Percentiles rank a stretch among this genome's conserved stretches.
Conservation (phyloP, 2,797 vertebrate species). For the Muraenolepis orangiensis region DNA sequence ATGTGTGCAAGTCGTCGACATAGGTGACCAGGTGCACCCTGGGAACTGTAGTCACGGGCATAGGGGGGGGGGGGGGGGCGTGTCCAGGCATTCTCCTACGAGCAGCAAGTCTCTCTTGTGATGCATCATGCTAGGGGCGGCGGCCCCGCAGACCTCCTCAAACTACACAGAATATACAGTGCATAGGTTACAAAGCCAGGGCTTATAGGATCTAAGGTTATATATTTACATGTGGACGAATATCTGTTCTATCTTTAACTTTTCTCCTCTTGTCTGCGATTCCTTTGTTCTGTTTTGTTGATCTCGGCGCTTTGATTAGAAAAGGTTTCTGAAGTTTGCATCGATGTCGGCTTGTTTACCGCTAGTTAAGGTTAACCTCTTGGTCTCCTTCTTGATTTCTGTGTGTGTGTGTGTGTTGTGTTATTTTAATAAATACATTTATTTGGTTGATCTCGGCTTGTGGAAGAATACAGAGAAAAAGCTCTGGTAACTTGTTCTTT, state of each 20-base stretch:
- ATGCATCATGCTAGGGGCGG: conserved; percentile 66
- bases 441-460: conserved; percentile 60
- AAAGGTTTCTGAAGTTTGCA: neutral
- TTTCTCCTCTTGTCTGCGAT: conserved; percentile 35
- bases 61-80: neutral
- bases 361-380: neutral
- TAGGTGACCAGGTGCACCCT: conserved; percentile 30
- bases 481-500: conserved; percentile 75
- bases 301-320: conserved; percentile 46
- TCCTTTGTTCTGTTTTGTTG: conserved; percentile 34
- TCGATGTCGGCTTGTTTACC: conserved; percentile 17
- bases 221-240: neutral
- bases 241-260: neutral
- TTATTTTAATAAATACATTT: conserved; percentile 21
- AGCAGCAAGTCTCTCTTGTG: conserved; percentile 28
- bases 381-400: conserved; percentile 31
- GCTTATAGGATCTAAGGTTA: neutral
- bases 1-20: conserved; percentile 25
- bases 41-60: conserved; percentile 17
- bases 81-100: conserved; percentile 1
- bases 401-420: conserved; percentile 10
- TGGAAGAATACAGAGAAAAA: conserved; percentile 69
- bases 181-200: conserved; percentile 83
- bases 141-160: conserved; percentile 52
- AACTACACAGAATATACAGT: conserved; percentile 76